Percentiles rank a stretch among this genome's conserved stretches.
Evolutionary conservation across 1,140 invertebrate species (phyloP).

Genomic region (Paracyclopina nana): DNA sequence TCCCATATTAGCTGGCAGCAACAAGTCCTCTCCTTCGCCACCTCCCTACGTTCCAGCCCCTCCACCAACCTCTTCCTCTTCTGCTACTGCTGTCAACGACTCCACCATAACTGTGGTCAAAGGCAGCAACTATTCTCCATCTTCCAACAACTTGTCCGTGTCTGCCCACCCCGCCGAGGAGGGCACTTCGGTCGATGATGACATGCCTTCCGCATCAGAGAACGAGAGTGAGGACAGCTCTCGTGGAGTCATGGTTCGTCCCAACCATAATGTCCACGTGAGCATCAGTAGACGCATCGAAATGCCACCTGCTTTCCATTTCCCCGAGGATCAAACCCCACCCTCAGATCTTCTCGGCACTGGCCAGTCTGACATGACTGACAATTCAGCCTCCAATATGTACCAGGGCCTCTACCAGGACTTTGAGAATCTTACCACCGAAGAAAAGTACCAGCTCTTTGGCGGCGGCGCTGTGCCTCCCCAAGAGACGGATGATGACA

Average conservation of each 20-base stretch:
- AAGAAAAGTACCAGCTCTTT: slow-evolving; percentile 16
- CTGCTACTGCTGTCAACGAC: neutral
- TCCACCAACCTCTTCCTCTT: neutral
- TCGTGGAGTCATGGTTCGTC: neutral
- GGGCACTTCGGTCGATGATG: slow-evolving; percentile 16
- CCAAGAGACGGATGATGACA: neutral
- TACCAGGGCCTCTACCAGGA: slow-evolving; percentile 16
- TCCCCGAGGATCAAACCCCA: slow-evolving; percentile 47
- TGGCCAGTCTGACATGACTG: slow-evolving; percentile 14
- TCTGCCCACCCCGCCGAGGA: slow-evolving; percentile 10
- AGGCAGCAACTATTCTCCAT: neutral
- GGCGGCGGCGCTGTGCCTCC: neutral
- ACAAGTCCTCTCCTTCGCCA: neutral
- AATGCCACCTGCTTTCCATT: slow-evolving; percentile 56
- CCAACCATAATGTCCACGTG: slow-evolving; percentile 30
- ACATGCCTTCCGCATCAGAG: slow-evolving; percentile 5
- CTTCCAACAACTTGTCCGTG: slow-evolving; percentile 7
- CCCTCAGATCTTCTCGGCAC: slow-evolving; percentile 32
- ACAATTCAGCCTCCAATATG: slow-evolving; percentile 13
- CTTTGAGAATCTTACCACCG: slow-evolving; percentile 11
- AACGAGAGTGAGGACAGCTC: neutral
- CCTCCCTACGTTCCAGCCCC: neutral
- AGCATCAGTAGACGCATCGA: slow-evolving; percentile 50
- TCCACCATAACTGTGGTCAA: slow-evolving; percentile 4
- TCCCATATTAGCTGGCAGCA: no score